phyloP scores from a whole-genome alignment of 2,113 vertebrate genomes.

The human region DNA sequence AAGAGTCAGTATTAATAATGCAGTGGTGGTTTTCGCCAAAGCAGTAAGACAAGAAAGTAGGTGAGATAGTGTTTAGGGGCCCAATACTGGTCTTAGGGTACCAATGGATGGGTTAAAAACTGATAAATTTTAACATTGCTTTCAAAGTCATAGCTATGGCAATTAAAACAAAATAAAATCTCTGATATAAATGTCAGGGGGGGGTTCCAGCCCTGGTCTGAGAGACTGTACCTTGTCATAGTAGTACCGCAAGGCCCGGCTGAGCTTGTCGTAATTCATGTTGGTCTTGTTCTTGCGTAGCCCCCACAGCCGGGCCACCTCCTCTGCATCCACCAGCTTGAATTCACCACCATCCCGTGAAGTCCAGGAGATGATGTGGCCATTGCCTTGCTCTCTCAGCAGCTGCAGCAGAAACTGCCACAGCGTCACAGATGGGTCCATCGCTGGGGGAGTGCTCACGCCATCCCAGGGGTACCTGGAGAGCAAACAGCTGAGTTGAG shows the following conservation, averaged over 20 bases:
- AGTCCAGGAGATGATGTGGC: slow-evolving; percentile 93
- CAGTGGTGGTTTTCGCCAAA: slow-evolving; percentile 25
- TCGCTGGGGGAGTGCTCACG: slow-evolving; percentile 78
- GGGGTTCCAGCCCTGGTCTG: background rate
- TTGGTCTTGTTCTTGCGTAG: slow-evolving; percentile 95
- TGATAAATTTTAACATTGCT: slow-evolving; percentile 9
- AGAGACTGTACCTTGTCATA: slow-evolving; percentile 87
- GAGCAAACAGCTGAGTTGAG: slow-evolving; percentile 4
- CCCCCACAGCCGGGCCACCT: slow-evolving; percentile 93
- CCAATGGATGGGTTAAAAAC: background rate
- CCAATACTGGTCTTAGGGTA: background rate
- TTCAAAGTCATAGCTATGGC: background rate
- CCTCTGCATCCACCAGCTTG: slow-evolving; percentile 92
- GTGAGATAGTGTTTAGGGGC: background rate
- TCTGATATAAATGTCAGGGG: background rate
- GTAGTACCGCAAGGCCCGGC: slow-evolving; percentile 91
- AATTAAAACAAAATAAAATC: slow-evolving; percentile 32
- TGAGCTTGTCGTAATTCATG: slow-evolving; percentile 96
- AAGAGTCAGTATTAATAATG: background rate
- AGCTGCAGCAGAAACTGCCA: slow-evolving; percentile 96
- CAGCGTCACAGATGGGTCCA: slow-evolving; percentile 94
- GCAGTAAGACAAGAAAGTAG: background rate
- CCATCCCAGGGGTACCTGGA: slow-evolving; percentile 69
- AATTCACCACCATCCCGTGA: slow-evolving; percentile 93
- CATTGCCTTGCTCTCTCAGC: slow-evolving; percentile 90